A percentile compares a stretch with the other conserved stretches of the same genome.
Evolutionary conservation across 2,797 vertebrate species (phyloP).

Genomic region (Rhinophrynus dorsalis): DNA sequence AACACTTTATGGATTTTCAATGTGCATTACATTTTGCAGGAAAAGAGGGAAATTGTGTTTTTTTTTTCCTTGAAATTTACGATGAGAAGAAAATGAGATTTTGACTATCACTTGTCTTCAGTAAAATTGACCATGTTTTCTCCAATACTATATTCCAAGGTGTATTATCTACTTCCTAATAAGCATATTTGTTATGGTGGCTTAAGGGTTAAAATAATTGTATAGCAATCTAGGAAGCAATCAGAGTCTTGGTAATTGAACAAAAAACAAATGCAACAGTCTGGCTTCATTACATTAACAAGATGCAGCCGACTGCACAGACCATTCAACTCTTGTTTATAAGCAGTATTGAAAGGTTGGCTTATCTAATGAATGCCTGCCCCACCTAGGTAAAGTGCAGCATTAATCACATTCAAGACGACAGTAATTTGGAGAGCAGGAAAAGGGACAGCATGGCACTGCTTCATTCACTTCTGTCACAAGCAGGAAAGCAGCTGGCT

Average conservation of each 20-base stretch:
- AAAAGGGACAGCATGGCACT: conserved; percentile 17
- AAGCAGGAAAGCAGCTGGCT: conserved; percentile 12
- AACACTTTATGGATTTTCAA: too few relatives aligned
- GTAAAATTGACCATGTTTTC: too few relatives aligned
- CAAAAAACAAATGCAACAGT: conserved; percentile 41
- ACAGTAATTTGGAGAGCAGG: conserved; percentile 41
- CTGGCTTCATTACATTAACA: conserved; percentile 42
- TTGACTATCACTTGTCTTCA: too few relatives aligned
- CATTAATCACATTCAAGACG: conserved; percentile 43
- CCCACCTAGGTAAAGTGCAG: conserved; percentile 41
- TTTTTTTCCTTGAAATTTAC: too few relatives aligned
- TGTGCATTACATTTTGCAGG: too few relatives aligned
- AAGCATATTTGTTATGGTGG: too few relatives aligned
- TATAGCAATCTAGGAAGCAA: conserved; percentile 1
- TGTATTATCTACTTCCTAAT: too few relatives aligned
- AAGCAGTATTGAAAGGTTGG: conserved; percentile 38
- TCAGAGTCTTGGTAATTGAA: background rate
- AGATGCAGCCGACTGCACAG: conserved; percentile 15
- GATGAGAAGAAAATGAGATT: too few relatives aligned
- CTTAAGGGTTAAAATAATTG: conserved; percentile 7
- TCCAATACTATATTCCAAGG: too few relatives aligned
- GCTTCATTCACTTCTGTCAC: conserved; percentile 9
- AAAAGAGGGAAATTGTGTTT: too few relatives aligned
- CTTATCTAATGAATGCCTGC: conserved; percentile 36
- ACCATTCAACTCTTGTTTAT: conserved; percentile 17